A percentile compares a stretch with the other conserved stretches of the same genome.
These are phyloP conservation scores for Lateolabrax maculatus DNA, from an alignment of 2,797 vertebrate species.

Conservation along the genomic window DNA sequence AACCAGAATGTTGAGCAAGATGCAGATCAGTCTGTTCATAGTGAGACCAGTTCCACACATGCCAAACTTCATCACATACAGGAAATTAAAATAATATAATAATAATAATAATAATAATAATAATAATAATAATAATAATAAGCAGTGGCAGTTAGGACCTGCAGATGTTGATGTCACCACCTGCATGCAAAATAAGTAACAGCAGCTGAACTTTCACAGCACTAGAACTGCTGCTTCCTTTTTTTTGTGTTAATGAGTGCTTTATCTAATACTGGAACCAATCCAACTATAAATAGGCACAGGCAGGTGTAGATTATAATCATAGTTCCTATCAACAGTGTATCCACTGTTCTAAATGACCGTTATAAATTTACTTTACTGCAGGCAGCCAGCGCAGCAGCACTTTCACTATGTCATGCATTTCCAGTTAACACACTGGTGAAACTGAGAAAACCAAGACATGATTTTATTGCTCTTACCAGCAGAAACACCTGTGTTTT, in stretches of 20 bases:
- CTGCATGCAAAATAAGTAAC: too few relatives aligned
- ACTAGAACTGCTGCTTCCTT: too few relatives aligned
- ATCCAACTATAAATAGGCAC: too few relatives aligned
- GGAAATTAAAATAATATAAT: too few relatives aligned
- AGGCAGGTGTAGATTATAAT: not conserved
- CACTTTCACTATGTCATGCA: not conserved
- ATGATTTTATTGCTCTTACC: conserved; percentile 46
- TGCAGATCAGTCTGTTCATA: not conserved
- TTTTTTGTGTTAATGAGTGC: not conserved
- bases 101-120: too few relatives aligned
- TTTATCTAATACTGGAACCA: not conserved
- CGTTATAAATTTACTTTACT: not conserved
- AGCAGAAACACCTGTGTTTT: conserved; percentile 25
- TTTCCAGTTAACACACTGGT: not conserved
- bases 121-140: too few relatives aligned
- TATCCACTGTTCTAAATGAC: not conserved
- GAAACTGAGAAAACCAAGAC: not conserved
- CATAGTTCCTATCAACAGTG: not conserved
- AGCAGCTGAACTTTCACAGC: too few relatives aligned
- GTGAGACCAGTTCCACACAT: not conserved
- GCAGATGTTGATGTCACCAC: too few relatives aligned
- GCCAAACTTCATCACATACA: too few relatives aligned
- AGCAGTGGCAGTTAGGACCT: too few relatives aligned
- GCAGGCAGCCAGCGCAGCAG: not conserved
- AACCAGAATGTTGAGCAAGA: not conserved